Percentiles rank a stretch among this genome's conserved stretches.
Conservation (phyloP, 2,888 invertebrate genomes). For the Scaptomyza tumidula region DNA sequence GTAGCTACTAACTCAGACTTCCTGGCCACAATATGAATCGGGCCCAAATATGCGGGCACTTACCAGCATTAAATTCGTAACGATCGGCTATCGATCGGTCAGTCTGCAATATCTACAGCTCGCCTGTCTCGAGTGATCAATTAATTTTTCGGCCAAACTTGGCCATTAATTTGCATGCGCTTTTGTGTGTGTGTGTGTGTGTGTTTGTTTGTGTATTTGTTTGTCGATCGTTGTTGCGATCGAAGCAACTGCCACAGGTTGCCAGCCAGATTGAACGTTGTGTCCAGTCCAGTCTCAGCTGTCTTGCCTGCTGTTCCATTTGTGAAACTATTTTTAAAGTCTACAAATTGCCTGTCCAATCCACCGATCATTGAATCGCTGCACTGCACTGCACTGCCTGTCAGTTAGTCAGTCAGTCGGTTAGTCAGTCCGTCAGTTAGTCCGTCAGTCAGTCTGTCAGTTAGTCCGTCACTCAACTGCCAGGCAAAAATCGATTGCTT, state of each 20-base stretch:
- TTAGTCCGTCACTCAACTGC: slow-evolving; percentile 63
- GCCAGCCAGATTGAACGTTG: slow-evolving; percentile 38
- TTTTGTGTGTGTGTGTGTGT: slow-evolving; percentile 38
- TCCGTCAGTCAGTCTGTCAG: slow-evolving; percentile 54
- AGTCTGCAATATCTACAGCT: slow-evolving; percentile 52
- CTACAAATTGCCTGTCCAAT: slow-evolving; percentile 79
- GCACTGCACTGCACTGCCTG: slow-evolving; percentile 6
- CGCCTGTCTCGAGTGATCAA: slow-evolving; percentile 71
- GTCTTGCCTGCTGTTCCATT: slow-evolving; percentile 51
- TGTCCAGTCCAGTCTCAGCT: slow-evolving; percentile 26
- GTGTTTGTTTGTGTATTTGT: slow-evolving; percentile 42
- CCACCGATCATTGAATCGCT: slow-evolving; percentile 41
- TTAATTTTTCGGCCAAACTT: slow-evolving; percentile 72
- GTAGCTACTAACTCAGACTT: slow-evolving; percentile 47
- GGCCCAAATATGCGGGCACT: slow-evolving; percentile 68
- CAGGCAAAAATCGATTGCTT: slow-evolving; percentile 66
- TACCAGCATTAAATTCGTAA: slow-evolving; percentile 59
- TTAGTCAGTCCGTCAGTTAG: slow-evolving; percentile 55
- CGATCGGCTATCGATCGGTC: slow-evolving; percentile 61
- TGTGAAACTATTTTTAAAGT: slow-evolving; percentile 73
- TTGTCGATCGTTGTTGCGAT: slow-evolving; percentile 50
- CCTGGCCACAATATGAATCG: slow-evolving; percentile 31
- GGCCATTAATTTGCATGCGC: slow-evolving; percentile 76
- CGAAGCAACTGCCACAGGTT: slow-evolving; percentile 58
- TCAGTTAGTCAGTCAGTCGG: slow-evolving; percentile 33